Evolutionary conservation across 1,140 invertebrate genomes (phyloP).

Genomic region (Zophobas atratus): DNA sequence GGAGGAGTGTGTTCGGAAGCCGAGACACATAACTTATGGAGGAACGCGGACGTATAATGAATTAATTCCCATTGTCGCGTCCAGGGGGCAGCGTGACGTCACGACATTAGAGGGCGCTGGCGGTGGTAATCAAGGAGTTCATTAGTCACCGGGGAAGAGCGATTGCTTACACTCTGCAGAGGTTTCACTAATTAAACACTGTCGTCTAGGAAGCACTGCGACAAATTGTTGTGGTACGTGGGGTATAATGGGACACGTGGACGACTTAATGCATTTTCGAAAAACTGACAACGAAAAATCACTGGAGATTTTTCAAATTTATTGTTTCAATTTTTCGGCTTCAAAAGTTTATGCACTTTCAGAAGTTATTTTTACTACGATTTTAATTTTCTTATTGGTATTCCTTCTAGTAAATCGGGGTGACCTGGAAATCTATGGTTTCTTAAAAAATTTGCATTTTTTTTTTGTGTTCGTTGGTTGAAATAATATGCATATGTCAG

Average conservation of each 20-base stretch:
- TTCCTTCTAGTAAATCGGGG: too few species aligned
- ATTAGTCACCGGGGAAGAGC: constrained; percentile 54
- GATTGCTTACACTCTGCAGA: constrained; percentile 48
- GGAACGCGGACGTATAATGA: constrained; percentile 50
- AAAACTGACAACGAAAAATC: constrained; percentile 2
- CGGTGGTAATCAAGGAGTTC: constrained; percentile 53
- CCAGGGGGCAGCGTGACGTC: constrained; percentile 41
- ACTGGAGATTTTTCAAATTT: too few species aligned
- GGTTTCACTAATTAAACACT: constrained; percentile 49
- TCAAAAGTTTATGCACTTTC: too few species aligned
- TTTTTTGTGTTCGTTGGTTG: too few species aligned
- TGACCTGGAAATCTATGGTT: too few species aligned
- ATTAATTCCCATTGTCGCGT: constrained; percentile 55
- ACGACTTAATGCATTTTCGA: not conserved
- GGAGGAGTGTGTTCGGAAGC: constrained; percentile 39
- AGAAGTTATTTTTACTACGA: too few species aligned
- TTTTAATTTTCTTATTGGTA: too few species aligned
- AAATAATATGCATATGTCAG: too few species aligned
- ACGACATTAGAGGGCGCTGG: constrained; percentile 33
- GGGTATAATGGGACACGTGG: not conserved
- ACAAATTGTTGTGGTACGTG: constrained; percentile 2
- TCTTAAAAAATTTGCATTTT: too few species aligned
- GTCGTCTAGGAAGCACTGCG: constrained; percentile 19
- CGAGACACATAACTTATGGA: constrained; percentile 51
- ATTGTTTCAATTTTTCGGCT: too few species aligned